Base-by-base conservation (phyloP, 1,140 invertebrate genomes). In the Anadara kagoshimensis region DNA sequence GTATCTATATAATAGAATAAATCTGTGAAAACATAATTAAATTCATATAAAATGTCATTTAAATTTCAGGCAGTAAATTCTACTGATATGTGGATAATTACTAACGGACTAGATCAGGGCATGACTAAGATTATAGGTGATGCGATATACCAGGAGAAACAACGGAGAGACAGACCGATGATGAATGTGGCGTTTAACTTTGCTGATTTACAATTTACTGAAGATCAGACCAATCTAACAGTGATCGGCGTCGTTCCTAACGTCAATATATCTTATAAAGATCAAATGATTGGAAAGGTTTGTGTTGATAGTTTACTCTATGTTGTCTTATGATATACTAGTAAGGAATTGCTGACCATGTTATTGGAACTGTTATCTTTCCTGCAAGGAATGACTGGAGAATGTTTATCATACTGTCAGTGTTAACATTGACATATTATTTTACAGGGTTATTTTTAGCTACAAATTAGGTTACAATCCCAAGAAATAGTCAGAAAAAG, bases 11-110 rank as follows among this genome's bases (percentile, higher is more conserved):
- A 20, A 2, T 51, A 4, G 20, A 16, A 51, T 18, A 20, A 57
- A 57, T 20, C 5, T 57, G 1, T 57, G n/a, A 57, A 14, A n/a
- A 57, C n/a, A 57, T 7, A 24, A 57, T 20, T n/a, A 29, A 20
- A 63, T 22, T 47, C 20, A 29, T 44, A 14, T 56, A n/a, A 49
- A 5, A 36, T 4, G 22, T 49, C 0, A 66, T 53, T 47, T 36
- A 44, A 49, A 22, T 54, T 73, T 11, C 63, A 85, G 83, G 79
- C 79, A 29, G 83, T 88, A 4, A 87, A 89, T 61, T 83, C 87
- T 14, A 88, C 89, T 11, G 80, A 85, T 44, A 88, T 89, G 84
- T 90, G 88, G 88, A 84, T 90, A 14, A 43, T 90, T 12, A 89
- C 88, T 0, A 84, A 89, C 68, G 89, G 89, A 10, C 53, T 86